A percentile compares a stretch with the other conserved stretches of the same genome.
phyloP scores from a whole-genome alignment of 2,797 vertebrate genomes.

The Chaetophractus vellerosus region DNA sequence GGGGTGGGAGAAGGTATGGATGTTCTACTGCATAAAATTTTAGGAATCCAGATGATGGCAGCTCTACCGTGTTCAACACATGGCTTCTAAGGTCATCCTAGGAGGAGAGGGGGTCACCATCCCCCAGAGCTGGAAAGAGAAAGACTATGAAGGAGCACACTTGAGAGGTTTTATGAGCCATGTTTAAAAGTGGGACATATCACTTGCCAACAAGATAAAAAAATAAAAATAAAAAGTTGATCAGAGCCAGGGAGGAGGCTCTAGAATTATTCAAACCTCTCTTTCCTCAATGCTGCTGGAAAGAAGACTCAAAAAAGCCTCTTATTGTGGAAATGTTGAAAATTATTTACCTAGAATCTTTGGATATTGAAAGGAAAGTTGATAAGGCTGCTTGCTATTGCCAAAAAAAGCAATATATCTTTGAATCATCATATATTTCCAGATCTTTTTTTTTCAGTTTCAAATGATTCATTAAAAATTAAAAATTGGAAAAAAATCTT shows the following conservation, averaged over 20 bases:
- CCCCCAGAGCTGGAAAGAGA: neutral
- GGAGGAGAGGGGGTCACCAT: neutral
- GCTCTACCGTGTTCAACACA: neutral
- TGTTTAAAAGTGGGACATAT: neutral
- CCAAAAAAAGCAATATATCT: neutral
- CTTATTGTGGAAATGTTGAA: slow-evolving; percentile 44
- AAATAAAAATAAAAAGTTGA: neutral
- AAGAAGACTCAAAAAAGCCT: neutral
- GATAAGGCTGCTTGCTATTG: neutral
- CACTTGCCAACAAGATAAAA: neutral
- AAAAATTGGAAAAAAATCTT: neutral
- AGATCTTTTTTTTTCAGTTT: slow-evolving; percentile 22
- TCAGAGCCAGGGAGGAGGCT: neutral
- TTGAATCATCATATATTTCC: slow-evolving; percentile 11
- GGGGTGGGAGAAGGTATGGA: neutral
- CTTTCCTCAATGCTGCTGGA: neutral
- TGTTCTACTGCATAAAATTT: neutral
- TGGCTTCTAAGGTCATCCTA: neutral
- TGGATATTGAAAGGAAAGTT: neutral
- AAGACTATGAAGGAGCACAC: neutral
- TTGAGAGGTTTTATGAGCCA: neutral
- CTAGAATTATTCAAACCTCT: neutral
- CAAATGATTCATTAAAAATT: slow-evolving; percentile 14
- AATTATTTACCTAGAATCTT: neutral
- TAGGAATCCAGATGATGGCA: neutral